Evolutionary conservation across 2,888 invertebrate genomes (phyloP).

Genomic region (Serripes groenlandicus): DNA sequence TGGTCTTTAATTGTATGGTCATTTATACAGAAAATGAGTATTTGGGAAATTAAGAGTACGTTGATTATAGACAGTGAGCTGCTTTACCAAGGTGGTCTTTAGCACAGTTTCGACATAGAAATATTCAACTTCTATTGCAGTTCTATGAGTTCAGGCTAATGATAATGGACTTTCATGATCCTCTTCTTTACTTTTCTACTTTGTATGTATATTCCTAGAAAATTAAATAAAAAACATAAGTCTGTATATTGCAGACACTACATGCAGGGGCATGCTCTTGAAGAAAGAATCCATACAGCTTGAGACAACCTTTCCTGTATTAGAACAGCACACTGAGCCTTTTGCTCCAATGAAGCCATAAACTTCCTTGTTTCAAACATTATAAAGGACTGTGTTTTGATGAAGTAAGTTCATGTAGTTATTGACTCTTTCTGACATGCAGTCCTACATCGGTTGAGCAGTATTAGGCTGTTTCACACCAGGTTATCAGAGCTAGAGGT

Average conservation of each 20-base stretch:
- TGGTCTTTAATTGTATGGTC: too few relatives aligned
- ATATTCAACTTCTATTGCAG: neutral
- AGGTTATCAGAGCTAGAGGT: neutral
- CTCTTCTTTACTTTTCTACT: too few relatives aligned
- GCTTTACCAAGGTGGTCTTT: too few relatives aligned
- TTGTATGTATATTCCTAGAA: neutral
- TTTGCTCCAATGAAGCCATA: constrained; percentile 35
- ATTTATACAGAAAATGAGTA: too few relatives aligned
- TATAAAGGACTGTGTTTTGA: constrained; percentile 34
- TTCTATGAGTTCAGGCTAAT: neutral
- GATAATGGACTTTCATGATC: neutral
- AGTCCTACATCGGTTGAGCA: neutral
- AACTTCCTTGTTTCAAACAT: constrained; percentile 33
- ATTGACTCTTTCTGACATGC: neutral
- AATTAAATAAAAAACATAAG: neutral
- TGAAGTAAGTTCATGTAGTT: constrained; percentile 28
- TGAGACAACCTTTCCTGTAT: constrained; percentile 5
- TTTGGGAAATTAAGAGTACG: too few relatives aligned
- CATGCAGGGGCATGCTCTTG: constrained; percentile 42
- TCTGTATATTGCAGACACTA: constrained; percentile 41
- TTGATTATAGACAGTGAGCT: too few relatives aligned
- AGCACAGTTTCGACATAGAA: too few relatives aligned
- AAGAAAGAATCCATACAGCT: constrained; percentile 36
- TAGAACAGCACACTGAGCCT: constrained; percentile 17
- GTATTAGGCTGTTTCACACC: neutral